These are phyloP conservation scores for Anoplophora glabripennis DNA, from an alignment of 1,140 invertebrate species.

Conservation along the genomic window DNA sequence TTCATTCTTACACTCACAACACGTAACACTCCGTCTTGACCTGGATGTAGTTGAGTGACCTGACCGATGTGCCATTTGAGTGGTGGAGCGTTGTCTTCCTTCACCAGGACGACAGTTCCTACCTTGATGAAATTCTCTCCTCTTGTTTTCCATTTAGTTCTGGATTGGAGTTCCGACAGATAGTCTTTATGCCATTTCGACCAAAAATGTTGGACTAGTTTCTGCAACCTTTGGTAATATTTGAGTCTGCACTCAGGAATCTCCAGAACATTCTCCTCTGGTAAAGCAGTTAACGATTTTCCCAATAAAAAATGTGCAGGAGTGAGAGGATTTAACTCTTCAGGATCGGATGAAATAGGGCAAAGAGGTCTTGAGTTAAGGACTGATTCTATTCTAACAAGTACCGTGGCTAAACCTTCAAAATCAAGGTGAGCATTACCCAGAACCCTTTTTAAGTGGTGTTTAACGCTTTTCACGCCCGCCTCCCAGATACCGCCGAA, in stretches of 20 bases:
- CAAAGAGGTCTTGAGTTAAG: constrained; percentile 40
- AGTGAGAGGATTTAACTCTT: constrained; percentile 37
- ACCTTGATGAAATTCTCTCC: no score
- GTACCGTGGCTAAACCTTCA: constrained; percentile 37
- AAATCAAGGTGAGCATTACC: constrained; percentile 18
- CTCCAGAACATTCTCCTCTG: not conserved
- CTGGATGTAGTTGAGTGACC: constrained; percentile 1
- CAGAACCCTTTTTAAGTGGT: constrained; percentile 10
- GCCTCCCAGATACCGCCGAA: constrained; percentile 23
- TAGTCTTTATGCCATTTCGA: constrained; percentile 24
- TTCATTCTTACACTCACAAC: constrained; percentile 18
- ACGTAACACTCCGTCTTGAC: constrained; percentile 10
- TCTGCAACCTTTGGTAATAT: constrained; percentile 10
- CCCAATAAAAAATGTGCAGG: constrained; percentile 20
- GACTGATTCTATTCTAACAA: constrained; percentile 36
- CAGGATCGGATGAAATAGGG: constrained; percentile 35
- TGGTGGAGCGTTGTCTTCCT: not conserved
- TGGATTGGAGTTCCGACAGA: constrained; percentile 13
- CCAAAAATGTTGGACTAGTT: constrained; percentile 27
- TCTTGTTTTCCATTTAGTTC: constrained; percentile 3
- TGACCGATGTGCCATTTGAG: not conserved
- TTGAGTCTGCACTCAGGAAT: not conserved
- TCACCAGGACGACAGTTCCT: no score
- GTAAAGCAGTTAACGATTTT: no score
- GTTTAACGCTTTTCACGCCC: constrained; percentile 7